Evolutionary conservation across 2,797 vertebrate genomes (phyloP).

Genomic region (Oreortyx pictus): DNA sequence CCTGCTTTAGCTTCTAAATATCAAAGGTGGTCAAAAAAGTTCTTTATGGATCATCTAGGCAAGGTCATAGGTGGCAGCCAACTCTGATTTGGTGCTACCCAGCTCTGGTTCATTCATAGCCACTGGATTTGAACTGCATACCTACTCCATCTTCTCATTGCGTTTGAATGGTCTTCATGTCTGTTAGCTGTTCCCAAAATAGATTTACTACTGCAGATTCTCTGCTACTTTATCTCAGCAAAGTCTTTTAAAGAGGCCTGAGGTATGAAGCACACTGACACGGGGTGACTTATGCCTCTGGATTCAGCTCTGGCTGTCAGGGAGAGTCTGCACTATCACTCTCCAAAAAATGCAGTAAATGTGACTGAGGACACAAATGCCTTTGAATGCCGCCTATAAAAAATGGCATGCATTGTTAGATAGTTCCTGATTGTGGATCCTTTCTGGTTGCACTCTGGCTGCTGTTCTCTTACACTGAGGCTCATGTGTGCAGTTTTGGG

Average conservation of each 20-base stretch:
- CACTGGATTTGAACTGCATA: not conserved
- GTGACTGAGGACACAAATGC: not conserved
- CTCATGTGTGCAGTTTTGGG: not conserved
- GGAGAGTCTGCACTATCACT: not conserved
- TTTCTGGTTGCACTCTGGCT: not conserved
- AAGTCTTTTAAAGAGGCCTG: not conserved
- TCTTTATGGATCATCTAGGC: not conserved
- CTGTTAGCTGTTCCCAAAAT: not conserved
- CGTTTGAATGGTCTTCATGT: rapidly evolving
- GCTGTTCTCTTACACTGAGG: not conserved
- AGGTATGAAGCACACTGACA: not conserved
- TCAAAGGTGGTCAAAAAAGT: not conserved
- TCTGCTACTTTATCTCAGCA: not conserved
- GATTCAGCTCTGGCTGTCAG: not conserved
- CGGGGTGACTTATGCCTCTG: rapidly evolving
- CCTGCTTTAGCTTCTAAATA: conserved; percentile 28
- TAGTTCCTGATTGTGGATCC: not conserved
- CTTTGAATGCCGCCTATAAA: not conserved
- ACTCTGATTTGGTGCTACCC: not conserved
- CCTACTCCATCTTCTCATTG: not conserved
- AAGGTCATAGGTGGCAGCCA: not conserved
- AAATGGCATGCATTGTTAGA: not conserved
- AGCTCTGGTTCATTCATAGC: not conserved
- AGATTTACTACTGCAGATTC: not conserved
- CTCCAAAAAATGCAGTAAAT: not conserved